These are phyloP conservation scores for Chloroclystis v-ata DNA, from an alignment of 2,888 invertebrate species.

Conservation along the genomic window DNA sequence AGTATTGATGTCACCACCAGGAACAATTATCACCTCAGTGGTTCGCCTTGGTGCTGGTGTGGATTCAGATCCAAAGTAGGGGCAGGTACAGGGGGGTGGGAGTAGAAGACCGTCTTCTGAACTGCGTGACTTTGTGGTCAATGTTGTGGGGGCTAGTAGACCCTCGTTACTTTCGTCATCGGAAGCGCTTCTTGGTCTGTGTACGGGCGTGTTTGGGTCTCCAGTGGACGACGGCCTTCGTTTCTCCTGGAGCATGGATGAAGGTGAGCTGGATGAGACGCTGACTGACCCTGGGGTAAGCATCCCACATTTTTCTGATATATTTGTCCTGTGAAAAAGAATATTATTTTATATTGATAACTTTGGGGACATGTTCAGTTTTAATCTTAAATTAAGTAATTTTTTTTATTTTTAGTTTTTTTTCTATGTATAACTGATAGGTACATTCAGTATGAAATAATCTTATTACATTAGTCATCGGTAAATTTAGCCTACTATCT, in stretches of 20 bases:
- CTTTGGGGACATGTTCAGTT: too few relatives aligned
- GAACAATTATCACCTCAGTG: constrained; percentile 73
- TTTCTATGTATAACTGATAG: too few relatives aligned
- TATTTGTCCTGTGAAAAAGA: constrained; percentile 52
- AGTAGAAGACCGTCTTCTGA: constrained; percentile 76
- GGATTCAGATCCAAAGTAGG: constrained; percentile 86
- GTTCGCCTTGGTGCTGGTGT: constrained; percentile 71
- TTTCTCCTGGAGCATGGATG: constrained; percentile 67
- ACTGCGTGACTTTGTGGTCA: constrained; percentile 65
- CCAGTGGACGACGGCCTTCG: constrained; percentile 61
- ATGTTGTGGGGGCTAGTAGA: constrained; percentile 54
- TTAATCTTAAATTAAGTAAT: too few relatives aligned
- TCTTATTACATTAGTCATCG: too few relatives aligned
- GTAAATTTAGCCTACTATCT: background rate
- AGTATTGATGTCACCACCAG: constrained; percentile 72
- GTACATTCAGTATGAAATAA: too few relatives aligned
- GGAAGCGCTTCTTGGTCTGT: constrained; percentile 65
- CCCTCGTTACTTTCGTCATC: constrained; percentile 67
- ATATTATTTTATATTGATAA: background rate
- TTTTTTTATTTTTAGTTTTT: too few relatives aligned
- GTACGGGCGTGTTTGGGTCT: constrained; percentile 54
- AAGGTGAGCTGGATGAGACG: constrained; percentile 69
- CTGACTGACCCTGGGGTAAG: constrained; percentile 69
- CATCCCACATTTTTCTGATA: constrained; percentile 66
- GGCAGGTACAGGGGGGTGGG: constrained; percentile 88